These are phyloP conservation scores for Erpetoichthys calabaricus DNA, from an alignment of 2,797 vertebrate species.

Conservation along the genomic window DNA sequence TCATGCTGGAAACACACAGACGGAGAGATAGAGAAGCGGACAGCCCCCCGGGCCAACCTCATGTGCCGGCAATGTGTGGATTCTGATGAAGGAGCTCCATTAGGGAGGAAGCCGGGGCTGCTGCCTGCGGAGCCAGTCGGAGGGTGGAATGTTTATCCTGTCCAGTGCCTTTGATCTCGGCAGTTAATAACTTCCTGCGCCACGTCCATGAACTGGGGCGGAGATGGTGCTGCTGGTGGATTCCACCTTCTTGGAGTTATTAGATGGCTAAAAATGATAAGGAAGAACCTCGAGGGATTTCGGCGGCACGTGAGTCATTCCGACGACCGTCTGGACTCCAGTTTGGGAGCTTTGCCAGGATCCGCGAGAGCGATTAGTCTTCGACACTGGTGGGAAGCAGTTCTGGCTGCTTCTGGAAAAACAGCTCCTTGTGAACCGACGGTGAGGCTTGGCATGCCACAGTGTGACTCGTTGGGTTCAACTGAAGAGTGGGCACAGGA, in stretches of 20 bases:
- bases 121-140: slow-evolving; percentile 50
- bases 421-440: too few relatives aligned
- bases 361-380: too few relatives aligned
- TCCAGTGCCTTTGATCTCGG: slow-evolving; percentile 61
- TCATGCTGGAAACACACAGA: too few relatives aligned
- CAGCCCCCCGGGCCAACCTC: slow-evolving; percentile 26
- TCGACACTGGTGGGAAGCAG: too few relatives aligned
- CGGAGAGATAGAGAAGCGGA: too few relatives aligned
- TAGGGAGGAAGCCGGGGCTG: slow-evolving; percentile 53
- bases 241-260: slow-evolving; percentile 23
- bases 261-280: slow-evolving; percentile 25
- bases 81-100: slow-evolving; percentile 46
- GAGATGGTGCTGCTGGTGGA: slow-evolving; percentile 20
- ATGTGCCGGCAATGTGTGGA: slow-evolving; percentile 67
- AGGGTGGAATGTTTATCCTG: slow-evolving; percentile 64
- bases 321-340: slow-evolving; percentile 11
- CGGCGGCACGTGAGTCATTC: slow-evolving; percentile 24
- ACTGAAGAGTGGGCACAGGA: too few relatives aligned
- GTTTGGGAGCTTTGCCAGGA: slow-evolving; percentile 3
- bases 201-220: slow-evolving; percentile 53
- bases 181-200: slow-evolving; percentile 71
- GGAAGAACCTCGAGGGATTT: slow-evolving; percentile 12
- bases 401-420: too few relatives aligned
- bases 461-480: too few relatives aligned
- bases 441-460: too few relatives aligned